These are phyloP conservation scores for Delia radicum DNA, from an alignment of 1,140 invertebrate species.

Conservation along the genomic window DNA sequence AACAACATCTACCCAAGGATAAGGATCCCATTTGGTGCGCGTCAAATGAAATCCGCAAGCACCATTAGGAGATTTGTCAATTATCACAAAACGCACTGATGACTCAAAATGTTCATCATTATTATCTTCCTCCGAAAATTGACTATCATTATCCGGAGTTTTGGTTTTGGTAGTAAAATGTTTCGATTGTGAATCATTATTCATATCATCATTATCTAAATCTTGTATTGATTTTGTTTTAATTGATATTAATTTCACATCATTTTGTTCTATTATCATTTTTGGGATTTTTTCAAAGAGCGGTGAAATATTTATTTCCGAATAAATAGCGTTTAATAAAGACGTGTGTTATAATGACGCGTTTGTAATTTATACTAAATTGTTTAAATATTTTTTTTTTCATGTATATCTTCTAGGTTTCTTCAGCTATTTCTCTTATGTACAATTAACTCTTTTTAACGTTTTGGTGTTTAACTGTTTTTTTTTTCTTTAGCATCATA, in stretches of 20 bases:
- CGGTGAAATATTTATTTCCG: too few relatives aligned
- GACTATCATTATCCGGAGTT: not conserved
- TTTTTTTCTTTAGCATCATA: not conserved
- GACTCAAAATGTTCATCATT: conserved; percentile 27
- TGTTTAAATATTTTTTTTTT: not conserved
- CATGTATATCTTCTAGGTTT: not conserved
- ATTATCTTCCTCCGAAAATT: not conserved
- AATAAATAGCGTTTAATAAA: not conserved
- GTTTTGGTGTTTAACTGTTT: not conserved
- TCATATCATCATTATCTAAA: not conserved
- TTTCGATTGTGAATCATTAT: not conserved
- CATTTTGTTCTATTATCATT: not conserved
- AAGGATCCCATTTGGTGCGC: conserved; percentile 70
- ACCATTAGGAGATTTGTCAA: conserved; percentile 45
- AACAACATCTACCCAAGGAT: conserved; percentile 64
- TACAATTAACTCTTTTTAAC: not conserved
- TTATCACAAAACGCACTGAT: conserved; percentile 43
- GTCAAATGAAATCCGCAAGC: conserved; percentile 66
- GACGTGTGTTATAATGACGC: not conserved
- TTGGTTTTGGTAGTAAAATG: not conserved
- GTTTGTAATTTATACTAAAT: not conserved
- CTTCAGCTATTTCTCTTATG: not conserved
- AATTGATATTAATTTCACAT: conserved; percentile 10
- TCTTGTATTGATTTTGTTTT: not conserved
- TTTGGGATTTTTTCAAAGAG: not conserved